Base-by-base conservation (phyloP, 2,797 vertebrate species). In the Muraenolepis orangiensis region DNA sequence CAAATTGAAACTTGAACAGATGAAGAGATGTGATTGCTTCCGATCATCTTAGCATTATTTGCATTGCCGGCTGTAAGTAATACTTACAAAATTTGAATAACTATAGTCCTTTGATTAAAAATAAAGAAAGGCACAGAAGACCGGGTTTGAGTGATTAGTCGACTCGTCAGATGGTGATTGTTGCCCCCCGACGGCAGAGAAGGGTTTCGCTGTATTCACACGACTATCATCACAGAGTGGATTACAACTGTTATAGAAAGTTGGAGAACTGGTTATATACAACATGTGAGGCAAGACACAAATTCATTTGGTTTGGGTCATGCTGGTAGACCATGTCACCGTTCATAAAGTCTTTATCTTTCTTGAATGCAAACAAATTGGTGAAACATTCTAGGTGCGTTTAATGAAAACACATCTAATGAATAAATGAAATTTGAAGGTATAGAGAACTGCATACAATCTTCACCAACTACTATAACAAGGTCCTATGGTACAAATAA, bases 401-500 rank as follows among this genome's bases (percentile, higher is more conserved):
- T 64, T 64, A 64, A 64, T 64, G n/a, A n/a, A 23, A 57, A 57
- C 51, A 23, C 42, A 51, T 18, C 20, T 16, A 18, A n/a, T n/a
- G 51, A 57, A 57, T 23, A 23, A 57, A n/a, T 57, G 6, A 57
- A 57, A 57, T 57, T 6, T 57, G 51, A 51, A 57, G 6, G 13
- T 8, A 6, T 64, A 26, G n/a, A 64, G 57, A 11, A 1, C 23
- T 61, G 10, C 7, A 6, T 0, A 23, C 20, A 6, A n/a, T 57
- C 46, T 57, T 57, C 51, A 57, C 20, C 51, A 57, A 16, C 51
- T 57, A 42, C 40, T 16, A 12, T 2, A 42, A 14, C 42, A 64
- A 26, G 57, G 57, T 64, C 5, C 74, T 29, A 78, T 83, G 73
- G 84, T 77, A 77, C 73, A 74, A 3, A 18, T 81, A 71, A 77